These are phyloP conservation scores for Gymnarchus niloticus DNA, from an alignment of 2,113 vertebrate species.

Conservation along the genomic window DNA sequence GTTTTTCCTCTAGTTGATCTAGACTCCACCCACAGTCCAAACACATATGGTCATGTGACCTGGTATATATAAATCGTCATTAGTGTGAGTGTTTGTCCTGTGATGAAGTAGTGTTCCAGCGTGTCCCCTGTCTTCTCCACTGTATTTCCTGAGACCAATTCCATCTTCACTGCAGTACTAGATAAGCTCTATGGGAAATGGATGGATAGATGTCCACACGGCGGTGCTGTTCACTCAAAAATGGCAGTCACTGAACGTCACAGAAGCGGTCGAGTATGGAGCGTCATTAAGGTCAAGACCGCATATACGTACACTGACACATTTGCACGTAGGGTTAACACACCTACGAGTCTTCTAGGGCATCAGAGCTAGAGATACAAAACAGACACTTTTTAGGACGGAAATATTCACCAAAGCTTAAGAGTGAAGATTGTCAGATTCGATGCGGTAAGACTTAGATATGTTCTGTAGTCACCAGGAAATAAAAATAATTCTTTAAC, in stretches of 20 bases:
- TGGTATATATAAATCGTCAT: no score
- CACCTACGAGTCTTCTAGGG: not conserved
- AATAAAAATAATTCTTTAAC: not conserved
- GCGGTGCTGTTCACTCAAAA: constrained; percentile 26
- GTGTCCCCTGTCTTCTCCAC: not conserved
- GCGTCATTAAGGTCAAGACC: not conserved
- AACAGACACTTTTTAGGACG: not conserved
- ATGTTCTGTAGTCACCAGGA: not conserved
- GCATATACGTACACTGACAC: not conserved
- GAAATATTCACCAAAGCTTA: not conserved
- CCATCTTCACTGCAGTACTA: not conserved
- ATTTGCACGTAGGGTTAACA: not conserved
- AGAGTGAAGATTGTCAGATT: not conserved
- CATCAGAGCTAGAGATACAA: not conserved
- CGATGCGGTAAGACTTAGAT: not conserved
- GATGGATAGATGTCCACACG: constrained; percentile 22
- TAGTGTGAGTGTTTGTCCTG: not conserved
- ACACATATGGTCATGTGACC: no score
- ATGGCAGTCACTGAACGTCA: not conserved
- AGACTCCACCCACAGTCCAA: no score
- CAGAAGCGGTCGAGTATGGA: not conserved
- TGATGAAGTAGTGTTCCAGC: not conserved
- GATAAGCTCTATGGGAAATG: not conserved
- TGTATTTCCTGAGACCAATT: not conserved
- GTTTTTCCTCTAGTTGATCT: no score